phyloP scores from a whole-genome alignment of 2,888 invertebrate genomes.

The Helobdella robusta region DNA sequence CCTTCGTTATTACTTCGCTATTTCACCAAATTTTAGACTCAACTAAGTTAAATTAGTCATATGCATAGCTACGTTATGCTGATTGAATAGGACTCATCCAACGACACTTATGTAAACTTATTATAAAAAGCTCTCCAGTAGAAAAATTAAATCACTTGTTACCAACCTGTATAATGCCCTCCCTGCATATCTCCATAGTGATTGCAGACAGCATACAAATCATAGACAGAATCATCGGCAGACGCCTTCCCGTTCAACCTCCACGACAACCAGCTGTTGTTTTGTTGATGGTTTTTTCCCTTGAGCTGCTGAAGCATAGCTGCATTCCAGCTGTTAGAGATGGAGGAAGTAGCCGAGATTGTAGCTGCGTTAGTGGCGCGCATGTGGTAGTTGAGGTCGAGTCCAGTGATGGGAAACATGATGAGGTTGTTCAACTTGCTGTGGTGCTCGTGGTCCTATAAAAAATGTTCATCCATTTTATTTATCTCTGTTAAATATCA shows the following conservation, averaged over 20 bases:
- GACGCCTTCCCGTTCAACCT: constrained; percentile 25
- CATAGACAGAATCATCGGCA: constrained; percentile 61
- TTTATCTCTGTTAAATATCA: background rate
- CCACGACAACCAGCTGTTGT: constrained; percentile 22
- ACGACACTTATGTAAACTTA: too few species aligned
- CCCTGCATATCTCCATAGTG: constrained; percentile 86
- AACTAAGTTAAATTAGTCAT: too few species aligned
- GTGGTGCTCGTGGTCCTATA: constrained; percentile 51
- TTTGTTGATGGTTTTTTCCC: background rate
- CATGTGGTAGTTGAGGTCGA: constrained; percentile 55
- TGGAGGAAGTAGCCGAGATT: background rate
- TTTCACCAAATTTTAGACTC: too few species aligned
- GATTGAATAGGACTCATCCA: too few species aligned
- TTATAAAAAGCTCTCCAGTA: too few species aligned
- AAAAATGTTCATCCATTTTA: too few species aligned
- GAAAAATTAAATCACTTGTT: too few species aligned
- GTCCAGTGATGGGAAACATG: constrained; percentile 77
- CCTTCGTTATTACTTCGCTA: too few species aligned
- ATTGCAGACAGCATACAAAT: constrained; percentile 86
- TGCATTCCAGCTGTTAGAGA: constrained; percentile 6
- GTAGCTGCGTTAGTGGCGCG: background rate
- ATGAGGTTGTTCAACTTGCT: constrained; percentile 84
- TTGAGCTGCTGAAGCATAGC: constrained; percentile 1
- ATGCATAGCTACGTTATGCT: too few species aligned
- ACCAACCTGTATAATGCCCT: constrained; percentile 74